Evolutionary conservation across 2,888 invertebrate species (phyloP).

Genomic region (Drosophila monieri): DNA sequence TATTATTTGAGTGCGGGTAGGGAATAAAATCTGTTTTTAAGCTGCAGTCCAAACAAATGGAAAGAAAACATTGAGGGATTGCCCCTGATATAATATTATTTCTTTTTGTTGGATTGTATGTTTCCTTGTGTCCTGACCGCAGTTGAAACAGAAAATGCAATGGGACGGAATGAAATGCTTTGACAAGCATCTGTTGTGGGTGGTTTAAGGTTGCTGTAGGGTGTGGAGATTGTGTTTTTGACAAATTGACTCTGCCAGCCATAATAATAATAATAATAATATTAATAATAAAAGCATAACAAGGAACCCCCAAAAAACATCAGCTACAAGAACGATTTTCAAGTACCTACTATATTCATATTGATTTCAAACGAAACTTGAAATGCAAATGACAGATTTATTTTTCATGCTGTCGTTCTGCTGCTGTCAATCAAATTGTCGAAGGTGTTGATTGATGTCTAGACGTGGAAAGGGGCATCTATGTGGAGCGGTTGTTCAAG

Average conservation of each 20-base stretch:
- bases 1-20: slow-evolving; percentile 15
- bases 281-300: slow-evolving; percentile 11
- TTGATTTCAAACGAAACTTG: slow-evolving; percentile 70
- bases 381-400: slow-evolving; percentile 80
- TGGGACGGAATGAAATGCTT: slow-evolving; percentile 41
- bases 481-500: not conserved
- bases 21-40: slow-evolving; percentile 59
- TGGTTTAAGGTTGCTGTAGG: slow-evolving; percentile 12
- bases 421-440: slow-evolving; percentile 71
- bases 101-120: slow-evolving; percentile 6
- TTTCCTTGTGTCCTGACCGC: slow-evolving; percentile 17
- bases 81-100: slow-evolving; percentile 12
- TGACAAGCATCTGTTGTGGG: slow-evolving; percentile 50
- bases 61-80: slow-evolving; percentile 52
- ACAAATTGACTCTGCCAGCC: slow-evolving; percentile 72
- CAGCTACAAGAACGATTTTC: slow-evolving; percentile 36
- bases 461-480: slow-evolving; percentile 29
- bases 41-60: slow-evolving; percentile 44
- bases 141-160: slow-evolving; percentile 28
- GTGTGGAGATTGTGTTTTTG: slow-evolving; percentile 56
- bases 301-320: slow-evolving; percentile 7
- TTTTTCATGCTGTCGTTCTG: slow-evolving; percentile 67
- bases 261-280: slow-evolving; percentile 49
- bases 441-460: slow-evolving; percentile 78
- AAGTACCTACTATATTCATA: slow-evolving; percentile 66